phyloP scores from a whole-genome alignment of 2,113 vertebrate species.

The Cephalopterus ornatus region DNA sequence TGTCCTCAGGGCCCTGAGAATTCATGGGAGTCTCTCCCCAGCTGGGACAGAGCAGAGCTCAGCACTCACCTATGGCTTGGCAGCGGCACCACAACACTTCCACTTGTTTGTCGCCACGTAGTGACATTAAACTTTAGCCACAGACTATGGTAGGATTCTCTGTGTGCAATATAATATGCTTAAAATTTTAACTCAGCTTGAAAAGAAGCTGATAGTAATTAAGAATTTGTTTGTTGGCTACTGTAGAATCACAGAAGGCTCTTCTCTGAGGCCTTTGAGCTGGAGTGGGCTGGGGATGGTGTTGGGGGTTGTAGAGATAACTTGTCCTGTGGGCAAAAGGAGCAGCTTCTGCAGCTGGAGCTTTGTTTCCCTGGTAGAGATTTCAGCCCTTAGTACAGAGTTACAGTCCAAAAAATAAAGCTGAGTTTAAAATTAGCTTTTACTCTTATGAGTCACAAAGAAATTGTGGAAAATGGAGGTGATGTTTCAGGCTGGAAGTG shows the following conservation, averaged over 20 bases:
- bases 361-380: not conserved
- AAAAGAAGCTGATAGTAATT: not conserved
- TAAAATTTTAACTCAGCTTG: not conserved
- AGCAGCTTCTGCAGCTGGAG: not conserved
- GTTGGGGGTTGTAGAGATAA: not conserved
- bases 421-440: not conserved
- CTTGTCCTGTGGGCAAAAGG: not conserved
- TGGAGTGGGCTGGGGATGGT: not conserved
- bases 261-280: not conserved
- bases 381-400: not conserved
- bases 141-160: not conserved
- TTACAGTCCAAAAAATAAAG: not conserved
- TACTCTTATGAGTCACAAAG: not conserved
- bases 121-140: not conserved
- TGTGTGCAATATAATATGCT: not conserved
- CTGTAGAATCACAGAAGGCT: not conserved
- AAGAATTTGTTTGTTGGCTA: not conserved
- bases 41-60: not conserved
- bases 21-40: not conserved
- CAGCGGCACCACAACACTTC: not conserved
- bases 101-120: accelerated
- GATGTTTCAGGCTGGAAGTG: not conserved
- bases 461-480: not conserved
- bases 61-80: accelerated
- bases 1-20: not conserved